Percentiles rank a stretch among this genome's conserved stretches.
Conservation (phyloP, 2,888 invertebrate genomes). For the Eueremaeus valkanovi region DNA sequence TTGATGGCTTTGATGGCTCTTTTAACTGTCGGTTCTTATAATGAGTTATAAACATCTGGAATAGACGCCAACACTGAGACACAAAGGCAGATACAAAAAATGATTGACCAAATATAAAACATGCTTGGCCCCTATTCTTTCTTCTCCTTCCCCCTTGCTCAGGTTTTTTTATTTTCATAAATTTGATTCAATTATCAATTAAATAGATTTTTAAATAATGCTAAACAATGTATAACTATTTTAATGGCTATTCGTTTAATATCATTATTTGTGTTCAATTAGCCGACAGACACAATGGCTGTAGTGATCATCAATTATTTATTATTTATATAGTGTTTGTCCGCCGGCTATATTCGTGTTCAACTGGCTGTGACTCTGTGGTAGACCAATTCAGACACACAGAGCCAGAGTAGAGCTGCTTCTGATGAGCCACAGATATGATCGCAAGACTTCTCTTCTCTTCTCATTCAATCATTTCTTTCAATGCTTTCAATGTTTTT, state of each 20-base stretch:
- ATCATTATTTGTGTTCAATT: not conserved
- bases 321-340: not conserved
- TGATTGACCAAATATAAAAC: not conserved
- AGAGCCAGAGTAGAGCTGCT: not conserved
- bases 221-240: not conserved
- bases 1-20: not conserved
- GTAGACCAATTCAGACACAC: conserved; percentile 10
- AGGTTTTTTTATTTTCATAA: no score
- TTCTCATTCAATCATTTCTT: no score
- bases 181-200: no score
- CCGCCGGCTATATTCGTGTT: conserved; percentile 11
- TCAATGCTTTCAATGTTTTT: no score
- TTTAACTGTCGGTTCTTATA: conserved; percentile 13
- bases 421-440: not conserved
- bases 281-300: not conserved
- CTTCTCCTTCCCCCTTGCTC: no score
- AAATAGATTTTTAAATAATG: no score
- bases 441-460: no score
- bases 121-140: no score
- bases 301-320: conserved; percentile 28
- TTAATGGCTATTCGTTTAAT: conserved; percentile 1
- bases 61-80: not conserved
- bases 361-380: conserved; percentile 1
- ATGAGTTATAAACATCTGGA: conserved; percentile 2
- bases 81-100: not conserved